Conservation (phyloP, 2,113 vertebrate species). For the Acanthochromis polyacanthus region DNA sequence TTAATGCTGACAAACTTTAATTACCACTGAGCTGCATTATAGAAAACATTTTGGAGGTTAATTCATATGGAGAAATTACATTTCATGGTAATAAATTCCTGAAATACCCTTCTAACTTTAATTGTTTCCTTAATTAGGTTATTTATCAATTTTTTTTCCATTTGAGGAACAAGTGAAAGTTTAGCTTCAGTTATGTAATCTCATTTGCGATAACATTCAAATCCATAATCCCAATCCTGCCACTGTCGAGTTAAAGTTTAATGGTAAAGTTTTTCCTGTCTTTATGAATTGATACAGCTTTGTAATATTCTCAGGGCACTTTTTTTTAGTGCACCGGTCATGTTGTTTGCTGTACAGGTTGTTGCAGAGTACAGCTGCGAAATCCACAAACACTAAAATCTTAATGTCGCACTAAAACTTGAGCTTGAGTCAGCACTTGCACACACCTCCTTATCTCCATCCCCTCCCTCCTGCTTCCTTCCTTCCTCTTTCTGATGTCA, state of each 20-base stretch:
- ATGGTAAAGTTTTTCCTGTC: not conserved
- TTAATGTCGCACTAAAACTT: conserved; percentile 60
- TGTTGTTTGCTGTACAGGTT: conserved; percentile 40
- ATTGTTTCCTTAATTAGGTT: conserved; percentile 6
- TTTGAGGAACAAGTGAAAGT: not conserved
- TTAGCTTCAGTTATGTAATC: not conserved
- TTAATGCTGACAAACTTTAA: no score
- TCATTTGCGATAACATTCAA: not conserved
- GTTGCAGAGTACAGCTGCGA: conserved; percentile 34
- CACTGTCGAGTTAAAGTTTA: not conserved
- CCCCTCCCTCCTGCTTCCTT: conserved; percentile 36
- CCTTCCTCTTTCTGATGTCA: conserved; percentile 40
- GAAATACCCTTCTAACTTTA: not conserved
- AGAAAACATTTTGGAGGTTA: no score
- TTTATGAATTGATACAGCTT: conserved; percentile 2
- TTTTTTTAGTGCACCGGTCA: conserved; percentile 42
- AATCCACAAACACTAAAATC: conserved; percentile 55
- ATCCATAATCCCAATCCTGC: not conserved
- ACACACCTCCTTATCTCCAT: conserved; percentile 50
- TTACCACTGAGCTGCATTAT: no score
- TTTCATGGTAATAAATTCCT: not conserved
- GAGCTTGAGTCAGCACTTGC: conserved; percentile 60
- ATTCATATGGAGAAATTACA: not conserved
- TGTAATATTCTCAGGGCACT: conserved; percentile 9
- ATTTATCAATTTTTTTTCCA: conserved; percentile 2